phyloP scores from a whole-genome alignment of 2,797 vertebrate species.

The Mormyrus proboscirostris region DNA sequence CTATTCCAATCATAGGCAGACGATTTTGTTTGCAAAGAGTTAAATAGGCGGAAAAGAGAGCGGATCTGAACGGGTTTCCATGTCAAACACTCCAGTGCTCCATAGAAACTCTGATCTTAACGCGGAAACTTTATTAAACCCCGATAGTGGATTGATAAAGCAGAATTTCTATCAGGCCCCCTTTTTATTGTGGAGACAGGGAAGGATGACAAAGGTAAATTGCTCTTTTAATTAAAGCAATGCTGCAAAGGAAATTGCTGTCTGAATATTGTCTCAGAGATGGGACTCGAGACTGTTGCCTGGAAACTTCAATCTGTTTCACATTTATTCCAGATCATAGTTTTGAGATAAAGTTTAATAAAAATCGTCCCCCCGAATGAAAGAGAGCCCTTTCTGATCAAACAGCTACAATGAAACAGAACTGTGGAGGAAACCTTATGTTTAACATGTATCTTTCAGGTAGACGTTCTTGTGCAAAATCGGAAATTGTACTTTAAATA shows the following conservation, averaged over 20 bases:
- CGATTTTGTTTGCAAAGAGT: conserved; percentile 81
- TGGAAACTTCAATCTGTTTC: conserved; percentile 80
- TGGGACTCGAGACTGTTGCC: conserved; percentile 78
- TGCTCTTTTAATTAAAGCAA: conserved; percentile 97
- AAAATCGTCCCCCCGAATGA: conserved; percentile 72
- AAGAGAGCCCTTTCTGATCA: conserved; percentile 65
- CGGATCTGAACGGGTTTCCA: conserved; percentile 75
- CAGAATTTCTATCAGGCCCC: conserved; percentile 62
- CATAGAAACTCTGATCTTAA: conserved; percentile 83
- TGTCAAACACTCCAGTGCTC: conserved; percentile 76
- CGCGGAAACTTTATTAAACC: conserved; percentile 91
- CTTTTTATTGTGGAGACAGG: conserved; percentile 70
- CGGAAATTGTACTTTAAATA: conserved; percentile 27
- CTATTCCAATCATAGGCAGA: conserved; percentile 54
- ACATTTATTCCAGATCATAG: conserved; percentile 78
- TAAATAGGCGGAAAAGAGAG: conserved; percentile 84
- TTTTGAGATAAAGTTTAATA: conserved; percentile 83
- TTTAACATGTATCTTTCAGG: conserved; percentile 99
- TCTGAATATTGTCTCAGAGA: conserved; percentile 81
- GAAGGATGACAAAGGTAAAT: conserved; percentile 79
- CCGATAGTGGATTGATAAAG: conserved; percentile 88
- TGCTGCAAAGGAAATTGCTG: conserved; percentile 91
- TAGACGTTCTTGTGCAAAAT: conserved; percentile 53
- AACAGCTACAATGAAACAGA: conserved; percentile 84
- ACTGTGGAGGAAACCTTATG: conserved; percentile 85